A percentile compares a stretch with the other conserved stretches of the same genome.
These are phyloP conservation scores for Heliconius eleuchia DNA, from an alignment of 1,140 invertebrate genomes.

Conservation along the genomic window DNA sequence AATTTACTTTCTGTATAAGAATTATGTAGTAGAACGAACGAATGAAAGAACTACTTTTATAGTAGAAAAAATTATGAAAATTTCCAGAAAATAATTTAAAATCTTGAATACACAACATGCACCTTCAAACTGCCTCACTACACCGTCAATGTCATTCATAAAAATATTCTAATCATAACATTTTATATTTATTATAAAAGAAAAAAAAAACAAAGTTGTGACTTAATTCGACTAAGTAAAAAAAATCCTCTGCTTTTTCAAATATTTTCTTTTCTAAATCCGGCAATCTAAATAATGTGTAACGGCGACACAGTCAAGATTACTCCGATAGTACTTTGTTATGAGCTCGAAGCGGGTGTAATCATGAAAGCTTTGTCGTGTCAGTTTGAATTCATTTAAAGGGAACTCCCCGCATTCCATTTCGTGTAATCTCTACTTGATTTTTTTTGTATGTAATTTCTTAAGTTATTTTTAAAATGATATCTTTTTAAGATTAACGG, in stretches of 20 bases:
- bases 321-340: constrained; percentile 23
- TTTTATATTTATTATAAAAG: neutral
- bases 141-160: no score
- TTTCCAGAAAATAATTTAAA: no score
- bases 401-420: neutral
- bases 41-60: no score
- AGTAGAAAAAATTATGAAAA: no score
- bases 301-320: constrained; percentile 8
- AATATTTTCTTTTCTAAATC: constrained; percentile 6
- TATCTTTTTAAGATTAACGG: neutral
- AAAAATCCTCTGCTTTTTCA: neutral
- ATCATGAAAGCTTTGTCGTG: constrained; percentile 56
- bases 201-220: neutral
- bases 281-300: constrained; percentile 12
- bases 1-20: no score
- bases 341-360: constrained; percentile 31
- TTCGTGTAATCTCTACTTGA: neutral
- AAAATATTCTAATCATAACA: no score
- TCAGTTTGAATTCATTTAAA: constrained; percentile 31
- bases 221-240: neutral
- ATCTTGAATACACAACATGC: no score
- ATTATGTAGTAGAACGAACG: no score
- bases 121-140: no score
- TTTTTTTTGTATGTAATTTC: neutral
- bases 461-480: neutral